Evolutionary conservation across 2,797 vertebrate species (phyloP).

Genomic region (Sandelia bainsii): DNA sequence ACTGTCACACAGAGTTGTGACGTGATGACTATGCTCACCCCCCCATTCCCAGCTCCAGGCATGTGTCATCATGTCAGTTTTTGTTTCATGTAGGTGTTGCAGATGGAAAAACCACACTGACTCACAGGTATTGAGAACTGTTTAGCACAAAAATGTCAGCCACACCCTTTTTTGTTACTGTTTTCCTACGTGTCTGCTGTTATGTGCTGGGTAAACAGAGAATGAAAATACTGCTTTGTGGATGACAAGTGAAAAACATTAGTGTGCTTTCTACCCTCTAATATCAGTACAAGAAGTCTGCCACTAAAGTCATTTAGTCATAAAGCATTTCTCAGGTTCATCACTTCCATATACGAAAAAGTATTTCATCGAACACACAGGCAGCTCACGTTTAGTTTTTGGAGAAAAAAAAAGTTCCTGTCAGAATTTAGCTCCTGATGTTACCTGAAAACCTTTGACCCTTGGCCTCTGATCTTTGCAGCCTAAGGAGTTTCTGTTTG

Average conservation of each 20-base stretch:
- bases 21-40: constrained; percentile 5
- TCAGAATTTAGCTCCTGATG: too few species aligned
- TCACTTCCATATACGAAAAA: too few species aligned
- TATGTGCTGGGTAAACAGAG: not conserved
- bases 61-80: constrained; percentile 69
- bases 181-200: not conserved
- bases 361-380: not conserved
- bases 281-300: too few species aligned
- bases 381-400: not conserved
- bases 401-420: not conserved
- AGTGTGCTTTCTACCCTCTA: too few species aligned
- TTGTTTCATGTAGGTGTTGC: constrained; percentile 21
- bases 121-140: constrained; percentile 16
- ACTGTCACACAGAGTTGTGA: constrained; percentile 45
- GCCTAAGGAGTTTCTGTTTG: constrained; percentile 8
- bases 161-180: constrained; percentile 18
- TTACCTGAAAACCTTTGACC: constrained; percentile 9
- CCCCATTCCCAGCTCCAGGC: constrained; percentile 14
- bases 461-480: not conserved
- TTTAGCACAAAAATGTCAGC: not conserved
- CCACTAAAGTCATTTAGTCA: too few species aligned
- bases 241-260: not conserved
- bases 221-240: not conserved
- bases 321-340: too few species aligned
- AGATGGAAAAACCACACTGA: constrained; percentile 46